Evolutionary conservation across 23 tunicate species (phyloP), one percentile per base, ranked within the genome.

Genomic region (Oikopleura albicans): DNA sequence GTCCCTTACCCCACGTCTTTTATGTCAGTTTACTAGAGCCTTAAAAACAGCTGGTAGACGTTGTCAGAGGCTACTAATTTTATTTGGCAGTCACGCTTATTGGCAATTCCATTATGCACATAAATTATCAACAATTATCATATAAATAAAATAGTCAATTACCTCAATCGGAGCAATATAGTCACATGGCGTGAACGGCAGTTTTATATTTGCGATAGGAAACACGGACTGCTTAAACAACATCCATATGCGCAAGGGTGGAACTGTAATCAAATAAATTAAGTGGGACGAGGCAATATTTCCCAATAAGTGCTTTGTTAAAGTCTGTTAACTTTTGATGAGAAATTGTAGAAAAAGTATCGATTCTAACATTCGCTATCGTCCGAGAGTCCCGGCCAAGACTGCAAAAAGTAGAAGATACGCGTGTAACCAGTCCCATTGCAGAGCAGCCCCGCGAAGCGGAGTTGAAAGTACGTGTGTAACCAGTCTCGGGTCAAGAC

Each of bases 81-180:
- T n/a, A n/a, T n/a, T n/a, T n/a, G n/a, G n/a, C n/a, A n/a, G n/a
- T n/a, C n/a, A n/a, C n/a, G n/a, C n/a, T n/a, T n/a, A n/a, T n/a
- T n/a, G n/a, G n/a, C n/a, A n/a, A n/a, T n/a, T n/a, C n/a, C n/a
- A 8, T 49, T 49, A 22, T 8, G 63, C 63, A 8, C 63, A 49
- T 49, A 8, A 8, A 49, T 12, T 22, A 22, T 8, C 63, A 49
- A 49, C 63, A 49, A 49, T 8, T 22, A 12, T 22, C 63, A 8
- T 49, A 49, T 49, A 49, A 49, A 8, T 31, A 16, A 31, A 71
- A 2, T 2, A 29, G 28, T 71, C 2, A 16, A 16, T 71, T 71
- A 71, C 79, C 79, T 71, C 79, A 71, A 71, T 29, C 31, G 79
- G 79, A 71, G 79, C 79, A 12, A 71, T 29, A 29, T 71, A 49